These are phyloP conservation scores for Copsychus sechellarum DNA, from an alignment of 2,113 vertebrate genomes.

Conservation along the genomic window DNA sequence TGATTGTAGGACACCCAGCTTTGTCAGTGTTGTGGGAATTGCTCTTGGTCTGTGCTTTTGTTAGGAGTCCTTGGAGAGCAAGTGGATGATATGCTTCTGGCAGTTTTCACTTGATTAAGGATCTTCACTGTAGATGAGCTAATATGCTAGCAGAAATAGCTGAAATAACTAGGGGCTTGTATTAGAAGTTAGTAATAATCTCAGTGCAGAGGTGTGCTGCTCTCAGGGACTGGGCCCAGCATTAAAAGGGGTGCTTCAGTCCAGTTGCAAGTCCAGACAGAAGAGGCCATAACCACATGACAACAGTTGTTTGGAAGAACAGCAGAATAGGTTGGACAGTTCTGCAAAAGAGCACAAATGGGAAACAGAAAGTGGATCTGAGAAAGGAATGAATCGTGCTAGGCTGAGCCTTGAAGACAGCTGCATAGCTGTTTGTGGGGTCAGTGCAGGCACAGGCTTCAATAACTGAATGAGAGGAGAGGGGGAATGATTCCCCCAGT, in stretches of 20 bases:
- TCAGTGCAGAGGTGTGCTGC: rapidly evolving
- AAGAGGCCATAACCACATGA: not conserved
- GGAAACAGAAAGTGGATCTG: not conserved
- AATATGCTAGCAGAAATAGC: not conserved
- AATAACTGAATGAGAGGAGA: not conserved
- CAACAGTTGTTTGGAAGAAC: not conserved
- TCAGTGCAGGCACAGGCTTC: not conserved
- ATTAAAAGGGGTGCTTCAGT: not conserved
- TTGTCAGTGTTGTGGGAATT: not conserved
- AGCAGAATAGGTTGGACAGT: not conserved
- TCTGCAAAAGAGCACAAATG: not conserved
- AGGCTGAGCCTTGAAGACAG: not conserved
- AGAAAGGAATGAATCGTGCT: not conserved
- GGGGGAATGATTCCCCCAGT: rapidly evolving
- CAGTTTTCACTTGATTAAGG: not conserved
- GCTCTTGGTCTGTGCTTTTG: not conserved
- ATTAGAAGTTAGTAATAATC: not conserved
- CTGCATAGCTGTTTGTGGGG: not conserved
- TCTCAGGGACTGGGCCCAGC: not conserved
- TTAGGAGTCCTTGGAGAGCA: not conserved
- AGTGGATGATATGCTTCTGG: not conserved
- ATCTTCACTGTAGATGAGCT: not conserved
- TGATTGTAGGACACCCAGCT: not conserved
- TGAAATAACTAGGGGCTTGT: not conserved
- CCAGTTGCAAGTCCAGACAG: not conserved